Evolutionary conservation across 92 coral and sea anemone genomes (phyloP).

Genomic region (Parazoanthus atlanticus): DNA sequence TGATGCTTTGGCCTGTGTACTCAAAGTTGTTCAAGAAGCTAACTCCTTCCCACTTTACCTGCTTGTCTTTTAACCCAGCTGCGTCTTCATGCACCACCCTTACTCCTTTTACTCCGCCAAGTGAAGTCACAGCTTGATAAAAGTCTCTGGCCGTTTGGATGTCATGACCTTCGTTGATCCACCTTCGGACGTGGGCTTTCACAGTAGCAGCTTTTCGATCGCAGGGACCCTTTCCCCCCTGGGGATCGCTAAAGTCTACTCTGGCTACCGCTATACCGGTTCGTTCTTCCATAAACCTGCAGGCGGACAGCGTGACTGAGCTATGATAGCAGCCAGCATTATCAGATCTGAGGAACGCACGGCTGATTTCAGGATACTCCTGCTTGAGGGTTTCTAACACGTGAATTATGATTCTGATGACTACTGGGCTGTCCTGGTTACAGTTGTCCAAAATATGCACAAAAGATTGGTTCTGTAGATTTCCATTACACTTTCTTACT

Average conservation of each 20-base stretch:
- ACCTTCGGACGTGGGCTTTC: slow-evolving; percentile 49
- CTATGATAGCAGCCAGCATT: slow-evolving; percentile 41
- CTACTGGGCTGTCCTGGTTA: slow-evolving; percentile 7
- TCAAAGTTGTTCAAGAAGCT: slow-evolving; percentile 46
- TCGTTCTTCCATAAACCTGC: slow-evolving; percentile 18
- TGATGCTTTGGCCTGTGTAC: slow-evolving; percentile 30
- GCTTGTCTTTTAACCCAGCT: slow-evolving; percentile 22
- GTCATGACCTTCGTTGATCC: slow-evolving; percentile 43
- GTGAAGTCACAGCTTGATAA: slow-evolving; percentile 33
- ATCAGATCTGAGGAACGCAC: slow-evolving; percentile 15
- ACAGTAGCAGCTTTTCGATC: slow-evolving; percentile 50
- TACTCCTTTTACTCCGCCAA: slow-evolving; percentile 43
- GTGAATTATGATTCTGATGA: slow-evolving; percentile 15
- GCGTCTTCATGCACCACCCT: slow-evolving; percentile 44
- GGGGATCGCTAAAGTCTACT: slow-evolving; percentile 47
- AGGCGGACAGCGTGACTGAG: slow-evolving; percentile 21
- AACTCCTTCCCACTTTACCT: slow-evolving; percentile 43
- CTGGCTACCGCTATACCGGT: slow-evolving; percentile 34
- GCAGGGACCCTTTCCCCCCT: slow-evolving; percentile 53
- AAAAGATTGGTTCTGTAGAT: slow-evolving; percentile 3
- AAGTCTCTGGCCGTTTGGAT: slow-evolving; percentile 45
- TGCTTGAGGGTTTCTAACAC: slow-evolving; percentile 9
- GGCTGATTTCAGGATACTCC: slow-evolving; percentile 33
- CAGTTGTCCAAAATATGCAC: slow-evolving; percentile 3
- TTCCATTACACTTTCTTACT: slow-evolving; percentile 6